Percentiles rank a stretch among this genome's conserved stretches.
Conservation (phyloP, 2,888 invertebrate species). For the Pegoplata infirma region DNA sequence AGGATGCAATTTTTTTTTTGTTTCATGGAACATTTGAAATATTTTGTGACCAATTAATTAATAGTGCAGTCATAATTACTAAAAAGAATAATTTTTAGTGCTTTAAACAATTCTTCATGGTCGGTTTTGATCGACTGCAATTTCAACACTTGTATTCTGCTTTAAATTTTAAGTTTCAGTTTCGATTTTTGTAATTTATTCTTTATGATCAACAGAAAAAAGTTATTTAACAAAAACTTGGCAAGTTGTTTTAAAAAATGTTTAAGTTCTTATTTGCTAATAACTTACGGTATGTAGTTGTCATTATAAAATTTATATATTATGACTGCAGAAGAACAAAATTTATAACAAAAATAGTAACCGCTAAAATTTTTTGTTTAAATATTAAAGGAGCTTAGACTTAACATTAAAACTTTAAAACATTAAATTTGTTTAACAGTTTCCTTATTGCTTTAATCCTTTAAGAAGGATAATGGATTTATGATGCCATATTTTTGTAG, state of each 20-base stretch:
- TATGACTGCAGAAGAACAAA: conserved; percentile 34
- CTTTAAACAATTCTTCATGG: no score
- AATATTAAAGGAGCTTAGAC: background rate
- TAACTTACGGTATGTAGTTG: conserved; percentile 20
- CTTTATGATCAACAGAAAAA: conserved; percentile 19
- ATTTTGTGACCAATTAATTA: no score
- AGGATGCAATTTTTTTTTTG: no score
- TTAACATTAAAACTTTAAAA: background rate
- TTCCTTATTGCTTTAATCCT: background rate
- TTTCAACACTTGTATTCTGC: background rate
- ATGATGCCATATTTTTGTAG: no score
- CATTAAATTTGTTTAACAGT: background rate
- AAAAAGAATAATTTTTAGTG: no score
- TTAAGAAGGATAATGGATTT: no score
- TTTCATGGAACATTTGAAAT: no score
- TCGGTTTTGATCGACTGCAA: background rate
- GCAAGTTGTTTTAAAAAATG: conserved; percentile 20
- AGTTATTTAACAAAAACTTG: conserved; percentile 27
- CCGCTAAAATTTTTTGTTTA: background rate
- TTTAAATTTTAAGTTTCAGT: background rate
- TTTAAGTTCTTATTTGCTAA: conserved; percentile 31
- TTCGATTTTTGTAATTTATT: conserved; percentile 6
- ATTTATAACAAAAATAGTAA: background rate
- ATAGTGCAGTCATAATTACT: no score
- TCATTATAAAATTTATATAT: conserved; percentile 26